Conservation (phyloP, 2,888 invertebrate genomes). For the Eumacrocentrus americanus region DNA sequence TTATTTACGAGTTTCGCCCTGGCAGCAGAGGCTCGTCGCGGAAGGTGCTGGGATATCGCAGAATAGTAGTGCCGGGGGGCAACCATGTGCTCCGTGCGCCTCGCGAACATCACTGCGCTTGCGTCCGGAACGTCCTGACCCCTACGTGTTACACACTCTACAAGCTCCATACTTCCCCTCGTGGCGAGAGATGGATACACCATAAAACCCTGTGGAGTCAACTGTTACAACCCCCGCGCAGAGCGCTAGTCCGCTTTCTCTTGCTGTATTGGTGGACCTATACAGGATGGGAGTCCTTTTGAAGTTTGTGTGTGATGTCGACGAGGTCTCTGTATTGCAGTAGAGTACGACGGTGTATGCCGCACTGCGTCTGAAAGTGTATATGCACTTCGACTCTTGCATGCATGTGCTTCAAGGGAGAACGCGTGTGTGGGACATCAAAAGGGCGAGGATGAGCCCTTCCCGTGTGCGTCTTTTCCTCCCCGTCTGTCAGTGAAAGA, state of each 20-base stretch:
- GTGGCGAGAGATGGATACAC: slow-evolving; percentile 46
- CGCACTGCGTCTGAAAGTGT: slow-evolving; percentile 6
- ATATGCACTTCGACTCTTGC: neutral
- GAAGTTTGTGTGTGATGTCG: slow-evolving; percentile 2
- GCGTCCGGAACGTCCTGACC: slow-evolving; percentile 53
- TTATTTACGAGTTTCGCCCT: slow-evolving; percentile 33
- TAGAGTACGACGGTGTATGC: neutral
- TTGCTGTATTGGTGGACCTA: slow-evolving; percentile 31
- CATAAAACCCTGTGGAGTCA: slow-evolving; percentile 46
- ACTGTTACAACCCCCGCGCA: slow-evolving; percentile 47
- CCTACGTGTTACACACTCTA: slow-evolving; percentile 36
- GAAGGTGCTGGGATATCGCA: slow-evolving; percentile 17
- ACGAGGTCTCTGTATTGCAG: neutral
- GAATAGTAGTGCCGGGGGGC: slow-evolving; percentile 27
- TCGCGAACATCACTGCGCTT: slow-evolving; percentile 57
- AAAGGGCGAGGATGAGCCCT: too few relatives aligned
- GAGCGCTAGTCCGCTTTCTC: slow-evolving; percentile 12
- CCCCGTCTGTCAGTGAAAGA: too few relatives aligned
- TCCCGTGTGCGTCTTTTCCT: too few relatives aligned
- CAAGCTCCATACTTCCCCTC: slow-evolving; percentile 31
- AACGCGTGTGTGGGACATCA: neutral
- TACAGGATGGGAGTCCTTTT: slow-evolving; percentile 13
- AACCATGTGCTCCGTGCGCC: slow-evolving; percentile 58
- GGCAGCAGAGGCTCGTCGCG: slow-evolving; percentile 36
- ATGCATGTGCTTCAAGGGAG: neutral